A percentile compares a stretch with the other conserved stretches of the same genome.
phyloP scores from a whole-genome alignment of 1,140 invertebrate species.

The Leptinotarsa defecta region DNA sequence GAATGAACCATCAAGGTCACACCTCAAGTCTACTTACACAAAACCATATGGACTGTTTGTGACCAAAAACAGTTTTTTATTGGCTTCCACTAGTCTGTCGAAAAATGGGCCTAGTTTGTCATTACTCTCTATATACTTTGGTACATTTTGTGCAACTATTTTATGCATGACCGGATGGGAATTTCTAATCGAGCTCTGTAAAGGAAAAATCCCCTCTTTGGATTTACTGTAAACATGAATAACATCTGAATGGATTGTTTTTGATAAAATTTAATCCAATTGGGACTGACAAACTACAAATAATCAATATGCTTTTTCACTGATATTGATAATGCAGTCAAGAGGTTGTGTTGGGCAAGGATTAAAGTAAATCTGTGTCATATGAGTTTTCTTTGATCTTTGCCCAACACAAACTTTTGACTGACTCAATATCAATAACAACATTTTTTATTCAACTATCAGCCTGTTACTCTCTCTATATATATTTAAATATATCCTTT shows the following conservation, averaged over 20 bases:
- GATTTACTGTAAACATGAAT: no score
- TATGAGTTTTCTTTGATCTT: no score
- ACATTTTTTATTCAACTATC: no score
- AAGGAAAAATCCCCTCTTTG: conserved; percentile 37
- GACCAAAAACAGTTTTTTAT: conserved; percentile 93
- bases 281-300: no score
- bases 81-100: conserved; percentile 69
- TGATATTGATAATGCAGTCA: no score
- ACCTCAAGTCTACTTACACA: conserved; percentile 75
- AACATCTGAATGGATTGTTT: background rate
- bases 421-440: no score
- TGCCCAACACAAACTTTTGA: no score
- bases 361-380: no score
- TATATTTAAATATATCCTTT: no score
- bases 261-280: background rate
- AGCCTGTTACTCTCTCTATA: no score
- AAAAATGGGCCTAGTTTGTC: conserved; percentile 77
- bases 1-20: conserved; percentile 17
- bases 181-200: conserved; percentile 83
- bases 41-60: conserved; percentile 97
- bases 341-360: no score
- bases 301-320: no score
- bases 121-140: conserved; percentile 82
- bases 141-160: conserved; percentile 77
- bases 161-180: conserved; percentile 92